Conservation (phyloP, 2,888 invertebrate genomes). For the Cenopis cana region DNA sequence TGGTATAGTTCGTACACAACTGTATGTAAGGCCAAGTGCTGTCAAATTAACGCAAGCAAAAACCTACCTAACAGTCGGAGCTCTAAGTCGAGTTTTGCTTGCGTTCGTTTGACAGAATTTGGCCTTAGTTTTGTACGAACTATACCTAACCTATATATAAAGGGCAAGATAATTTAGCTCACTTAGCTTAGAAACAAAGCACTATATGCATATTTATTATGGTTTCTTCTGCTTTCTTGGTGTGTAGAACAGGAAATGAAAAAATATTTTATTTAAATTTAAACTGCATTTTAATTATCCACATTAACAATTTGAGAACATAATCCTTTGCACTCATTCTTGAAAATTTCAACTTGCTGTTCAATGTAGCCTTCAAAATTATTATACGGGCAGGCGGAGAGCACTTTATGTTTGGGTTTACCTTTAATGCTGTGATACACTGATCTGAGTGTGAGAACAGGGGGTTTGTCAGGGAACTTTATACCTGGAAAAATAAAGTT, state of each 20-base stretch:
- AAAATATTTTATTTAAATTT: background rate
- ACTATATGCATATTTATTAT: too few relatives aligned
- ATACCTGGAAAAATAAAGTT: slow-evolving; percentile 60
- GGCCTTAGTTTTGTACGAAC: too few relatives aligned
- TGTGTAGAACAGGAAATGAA: too few relatives aligned
- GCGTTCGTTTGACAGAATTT: too few relatives aligned
- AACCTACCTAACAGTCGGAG: too few relatives aligned
- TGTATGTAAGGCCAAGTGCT: too few relatives aligned
- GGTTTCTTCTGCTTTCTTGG: too few relatives aligned
- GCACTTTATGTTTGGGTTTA: slow-evolving; percentile 74
- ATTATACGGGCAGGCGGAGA: slow-evolving; percentile 73
- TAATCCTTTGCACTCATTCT: slow-evolving; percentile 74
- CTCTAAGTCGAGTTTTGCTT: too few relatives aligned
- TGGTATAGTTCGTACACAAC: too few relatives aligned
- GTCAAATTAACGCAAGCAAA: too few relatives aligned
- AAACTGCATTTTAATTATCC: slow-evolving; percentile 56
- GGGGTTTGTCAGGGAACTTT: slow-evolving; percentile 84
- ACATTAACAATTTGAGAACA: slow-evolving; percentile 59
- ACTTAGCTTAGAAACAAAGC: too few relatives aligned
- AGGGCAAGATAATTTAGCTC: background rate
- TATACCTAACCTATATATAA: too few relatives aligned
- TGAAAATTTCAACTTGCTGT: slow-evolving; percentile 79
- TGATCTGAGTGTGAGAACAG: slow-evolving; percentile 81
- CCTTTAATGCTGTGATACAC: slow-evolving; percentile 83
- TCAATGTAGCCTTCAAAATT: slow-evolving; percentile 79